Base-by-base conservation (phyloP, 2,797 vertebrate species). In the Gymnocypris eckloni region DNA sequence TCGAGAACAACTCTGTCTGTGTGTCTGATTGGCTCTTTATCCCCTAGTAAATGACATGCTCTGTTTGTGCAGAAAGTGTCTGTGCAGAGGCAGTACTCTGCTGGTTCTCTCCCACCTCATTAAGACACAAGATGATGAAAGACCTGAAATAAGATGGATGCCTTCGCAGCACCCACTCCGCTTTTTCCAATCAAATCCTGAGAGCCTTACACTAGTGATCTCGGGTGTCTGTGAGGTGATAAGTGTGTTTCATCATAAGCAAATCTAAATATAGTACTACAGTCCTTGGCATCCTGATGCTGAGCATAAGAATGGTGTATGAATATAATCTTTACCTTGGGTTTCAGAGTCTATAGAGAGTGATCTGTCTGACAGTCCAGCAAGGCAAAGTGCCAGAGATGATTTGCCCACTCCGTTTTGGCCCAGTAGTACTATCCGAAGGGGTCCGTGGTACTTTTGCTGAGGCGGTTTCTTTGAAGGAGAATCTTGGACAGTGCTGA, bases 401-500 rank as follows among this genome's bases (percentile, higher is more conserved):
- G 96, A 96, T 91, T 98, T 98, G 85, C 97, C 97, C 89, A 98
- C 97, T 4, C 97, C 96, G 4, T 94, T 96, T 93, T 98, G 97
- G 56, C 97, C 97, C 86, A 98, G 90, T 41, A 98, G 93, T 86
- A 97, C 95, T 71, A 96, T 95, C 88, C 93, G 93, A 83, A 96
- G 85, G 0, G 94, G 94, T 22, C 89, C 93, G 9, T 86, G 93
- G 92, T 93, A 95, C 77, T 88, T 89, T 9, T 91, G 94, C 16
- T 72, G 86, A 20, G 87, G 86, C 3, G 88, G 89, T 72, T 93
- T 95, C 41, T 89, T 79, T 41, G 92, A 90, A 11, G 96, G 96
- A 18, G 95, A 95, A 10, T 95, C 96, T 28, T 94, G 95, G 87
- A 90, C 7, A 22, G 56, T 45, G 33, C 87, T 94, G 92, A 92